Evolutionary conservation across 2,888 invertebrate genomes (phyloP).

Genomic region (Phortica magna): DNA sequence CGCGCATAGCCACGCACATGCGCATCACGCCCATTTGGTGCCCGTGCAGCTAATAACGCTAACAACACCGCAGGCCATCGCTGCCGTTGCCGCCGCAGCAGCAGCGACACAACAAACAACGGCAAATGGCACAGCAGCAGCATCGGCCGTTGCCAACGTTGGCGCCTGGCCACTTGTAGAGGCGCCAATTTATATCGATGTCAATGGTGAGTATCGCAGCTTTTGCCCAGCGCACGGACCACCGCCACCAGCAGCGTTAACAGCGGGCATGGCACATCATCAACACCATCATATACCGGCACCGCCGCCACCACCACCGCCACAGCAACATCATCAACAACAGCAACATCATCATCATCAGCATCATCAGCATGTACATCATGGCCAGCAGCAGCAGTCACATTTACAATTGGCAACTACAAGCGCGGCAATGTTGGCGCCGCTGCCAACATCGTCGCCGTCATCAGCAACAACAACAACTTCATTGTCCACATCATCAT

Average conservation of each 20-base stretch:
- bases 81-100: conserved; percentile 39
- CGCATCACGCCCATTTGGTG: conserved; percentile 78
- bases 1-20: not conserved
- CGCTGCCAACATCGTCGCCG: conserved; percentile 12
- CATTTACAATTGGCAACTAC: conserved; percentile 36
- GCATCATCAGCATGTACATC: conserved; percentile 39
- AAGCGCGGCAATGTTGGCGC: conserved; percentile 34
- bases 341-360: conserved; percentile 43
- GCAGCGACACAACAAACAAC: conserved; percentile 31
- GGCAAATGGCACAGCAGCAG: conserved; percentile 52
- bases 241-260: conserved; percentile 53
- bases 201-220: conserved; percentile 80
- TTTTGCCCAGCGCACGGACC: conserved; percentile 78
- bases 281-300: conserved; percentile 39
- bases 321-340: conserved; percentile 45
- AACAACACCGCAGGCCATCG: conserved; percentile 58
- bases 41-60: conserved; percentile 79
- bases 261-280: conserved; percentile 44
- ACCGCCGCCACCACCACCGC: conserved; percentile 47
- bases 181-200: conserved; percentile 81
- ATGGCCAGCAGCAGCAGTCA: conserved; percentile 45
- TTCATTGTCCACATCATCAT: not conserved
- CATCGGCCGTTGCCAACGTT: conserved; percentile 68
- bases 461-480: conserved; percentile 19
- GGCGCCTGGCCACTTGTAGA: conserved; percentile 78